Conservation (phyloP, 2,797 vertebrate genomes). For the Sebastolobus altivelis region DNA sequence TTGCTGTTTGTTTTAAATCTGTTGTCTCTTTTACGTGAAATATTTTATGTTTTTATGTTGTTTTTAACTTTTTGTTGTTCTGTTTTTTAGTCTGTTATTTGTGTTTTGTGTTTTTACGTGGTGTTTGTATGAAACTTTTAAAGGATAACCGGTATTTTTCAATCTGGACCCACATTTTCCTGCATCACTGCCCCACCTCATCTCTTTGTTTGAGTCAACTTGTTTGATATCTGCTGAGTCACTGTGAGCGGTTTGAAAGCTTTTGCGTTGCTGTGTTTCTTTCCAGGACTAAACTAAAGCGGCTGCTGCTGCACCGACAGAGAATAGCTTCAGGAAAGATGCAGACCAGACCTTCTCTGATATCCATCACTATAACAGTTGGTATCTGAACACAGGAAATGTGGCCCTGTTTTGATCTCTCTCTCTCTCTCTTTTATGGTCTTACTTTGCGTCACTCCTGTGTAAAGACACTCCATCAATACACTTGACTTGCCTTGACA, state of each 20-base stretch:
- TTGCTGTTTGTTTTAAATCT: too few species aligned
- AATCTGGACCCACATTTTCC: background rate
- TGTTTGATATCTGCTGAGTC: conserved; percentile 39
- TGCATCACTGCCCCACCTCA: background rate
- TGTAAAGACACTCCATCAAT: conserved; percentile 16
- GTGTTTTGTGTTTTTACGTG: too few species aligned
- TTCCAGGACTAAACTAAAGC: background rate
- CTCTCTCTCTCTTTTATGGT: background rate
- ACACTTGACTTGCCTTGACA: conserved; percentile 5
- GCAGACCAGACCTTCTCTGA: conserved; percentile 40
- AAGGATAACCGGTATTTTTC: too few species aligned
- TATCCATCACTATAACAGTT: conserved; percentile 32
- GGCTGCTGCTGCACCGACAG: conserved; percentile 1
- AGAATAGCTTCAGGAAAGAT: conserved; percentile 21
- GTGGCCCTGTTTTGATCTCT: background rate
- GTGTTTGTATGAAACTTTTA: too few species aligned
- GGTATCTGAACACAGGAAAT: conserved; percentile 34
- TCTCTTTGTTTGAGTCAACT: background rate
- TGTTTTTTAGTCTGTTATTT: too few species aligned
- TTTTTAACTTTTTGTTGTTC: too few species aligned
- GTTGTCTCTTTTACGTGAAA: too few species aligned
- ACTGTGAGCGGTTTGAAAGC: conserved; percentile 6
- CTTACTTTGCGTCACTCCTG: background rate
- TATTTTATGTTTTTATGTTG: too few species aligned
- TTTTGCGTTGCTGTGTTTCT: conserved; percentile 4